These are phyloP conservation scores for Stenoptilia bipunctidactyla DNA, from an alignment of 2,888 invertebrate genomes.

Conservation along the genomic window DNA sequence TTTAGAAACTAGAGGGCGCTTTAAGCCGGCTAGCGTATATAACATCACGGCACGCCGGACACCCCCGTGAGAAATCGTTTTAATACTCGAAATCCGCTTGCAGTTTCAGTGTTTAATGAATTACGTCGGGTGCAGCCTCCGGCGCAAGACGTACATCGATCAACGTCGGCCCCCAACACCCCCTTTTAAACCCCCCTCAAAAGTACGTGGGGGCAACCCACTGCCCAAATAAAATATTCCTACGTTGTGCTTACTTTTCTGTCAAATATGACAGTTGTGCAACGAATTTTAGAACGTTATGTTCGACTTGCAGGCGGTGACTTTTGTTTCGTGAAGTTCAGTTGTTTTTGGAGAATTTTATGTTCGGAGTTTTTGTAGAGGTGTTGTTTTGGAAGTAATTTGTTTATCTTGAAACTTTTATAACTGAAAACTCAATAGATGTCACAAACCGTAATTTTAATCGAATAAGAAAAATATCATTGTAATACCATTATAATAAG, in stretches of 20 bases:
- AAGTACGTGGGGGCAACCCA: conserved; percentile 24
- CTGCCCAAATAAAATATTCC: conserved; percentile 70
- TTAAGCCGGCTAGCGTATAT: conserved; percentile 31
- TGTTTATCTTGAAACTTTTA: no score
- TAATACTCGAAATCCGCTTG: conserved; percentile 69
- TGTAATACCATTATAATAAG: no score
- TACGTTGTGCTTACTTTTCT: conserved; percentile 22
- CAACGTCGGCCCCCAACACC: conserved; percentile 61
- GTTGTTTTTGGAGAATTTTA: no score
- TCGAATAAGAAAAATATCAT: no score
- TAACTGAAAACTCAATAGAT: no score
- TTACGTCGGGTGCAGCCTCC: conserved; percentile 71
- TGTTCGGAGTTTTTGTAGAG: no score
- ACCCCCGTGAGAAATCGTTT: conserved; percentile 67
- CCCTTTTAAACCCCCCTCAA: conserved; percentile 16
- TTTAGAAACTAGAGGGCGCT: conserved; percentile 40
- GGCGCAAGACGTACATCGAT: conserved; percentile 77
- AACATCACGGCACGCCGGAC: conserved; percentile 40
- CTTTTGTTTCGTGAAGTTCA: no score
- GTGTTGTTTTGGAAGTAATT: no score
- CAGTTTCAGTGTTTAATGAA: conserved; percentile 71
- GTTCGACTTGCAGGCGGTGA: no score
- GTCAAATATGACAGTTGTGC: conserved; percentile 8
- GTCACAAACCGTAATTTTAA: no score
- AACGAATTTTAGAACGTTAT: no score